A percentile compares a stretch with the other conserved stretches of the same genome.
phyloP scores from a whole-genome alignment of 2,888 invertebrate species.

The Oscheius sp. region DNA sequence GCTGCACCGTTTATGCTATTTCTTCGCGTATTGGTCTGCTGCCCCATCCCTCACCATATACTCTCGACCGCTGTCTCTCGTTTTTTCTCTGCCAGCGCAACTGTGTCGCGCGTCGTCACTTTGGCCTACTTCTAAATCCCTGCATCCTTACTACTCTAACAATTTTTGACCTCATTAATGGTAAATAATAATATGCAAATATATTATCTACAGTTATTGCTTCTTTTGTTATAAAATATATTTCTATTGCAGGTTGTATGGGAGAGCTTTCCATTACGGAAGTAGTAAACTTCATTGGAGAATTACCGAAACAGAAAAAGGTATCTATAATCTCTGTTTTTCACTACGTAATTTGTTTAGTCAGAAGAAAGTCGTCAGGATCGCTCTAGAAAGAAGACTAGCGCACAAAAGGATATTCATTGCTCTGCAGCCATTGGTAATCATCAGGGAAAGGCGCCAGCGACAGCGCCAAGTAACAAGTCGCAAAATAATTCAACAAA shows the following conservation, averaged over 20 bases:
- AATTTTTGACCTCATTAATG: neutral
- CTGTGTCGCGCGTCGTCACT: slow-evolving; percentile 30
- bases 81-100: slow-evolving; percentile 33
- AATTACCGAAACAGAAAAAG: neutral
- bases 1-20: slow-evolving; percentile 8
- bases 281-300: slow-evolving; percentile 16
- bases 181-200: neutral
- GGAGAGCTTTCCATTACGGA: slow-evolving; percentile 25
- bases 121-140: slow-evolving; percentile 36
- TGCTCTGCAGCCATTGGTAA: slow-evolving; percentile 33
- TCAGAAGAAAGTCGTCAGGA: slow-evolving; percentile 12
- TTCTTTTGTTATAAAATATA: neutral
- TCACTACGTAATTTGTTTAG: neutral
- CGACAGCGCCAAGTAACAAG: slow-evolving; percentile 24
- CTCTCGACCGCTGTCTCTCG: slow-evolving; percentile 29
- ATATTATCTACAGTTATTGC: neutral
- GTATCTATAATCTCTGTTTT: neutral
- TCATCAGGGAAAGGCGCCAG: slow-evolving; percentile 29
- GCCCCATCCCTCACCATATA: slow-evolving; percentile 4
- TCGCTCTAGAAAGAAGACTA: slow-evolving; percentile 28
- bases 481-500: slow-evolving; percentile 1
- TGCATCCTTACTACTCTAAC: slow-evolving; percentile 8
- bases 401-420: neutral
- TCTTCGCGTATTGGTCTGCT: slow-evolving; percentile 17
- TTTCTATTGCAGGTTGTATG: slow-evolving; percentile 34